Evolutionary conservation across 2,888 invertebrate genomes (phyloP), one percentile per base, ranked within the genome.

Genomic region (Aleiodes leptofemur): DNA sequence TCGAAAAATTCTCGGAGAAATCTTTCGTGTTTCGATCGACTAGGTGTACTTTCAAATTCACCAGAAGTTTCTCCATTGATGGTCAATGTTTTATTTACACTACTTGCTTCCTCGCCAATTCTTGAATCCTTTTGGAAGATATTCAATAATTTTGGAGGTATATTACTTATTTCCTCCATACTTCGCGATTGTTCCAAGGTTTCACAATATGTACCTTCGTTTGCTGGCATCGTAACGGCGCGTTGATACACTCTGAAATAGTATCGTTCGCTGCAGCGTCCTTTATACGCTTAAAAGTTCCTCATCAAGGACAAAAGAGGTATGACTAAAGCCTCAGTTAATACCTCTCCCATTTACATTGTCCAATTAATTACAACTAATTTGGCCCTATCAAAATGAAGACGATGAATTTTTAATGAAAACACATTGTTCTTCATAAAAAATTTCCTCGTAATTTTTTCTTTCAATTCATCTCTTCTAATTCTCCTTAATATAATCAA

Each of bases 1-100:
- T 96, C 94, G 66, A 95, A 91, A 76, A 94, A 93, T 78, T 93
- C 91, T 69, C 93, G 91, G 56, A 96, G 90, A 85, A 96, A 96
- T 64, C 92, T 91, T 86, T 95, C 96, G 87, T 96, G 95, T 56
- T 91, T 90, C 16, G 91, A 90, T 82, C 91, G 91, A 51, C 92
- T 91, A 1, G 95, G 93, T 74, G 94, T 90, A 85, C 94, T 94
- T 16, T 71, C 51, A 56, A 78, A 77, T 13, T 69, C 72, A 31
- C n/a, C 14, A 16, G 50, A 5, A 16, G 48, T 48, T 13, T 59
- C 34, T 9, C 48, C 61, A 0, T 72, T 50, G 16, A 56, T 53
- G 6, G 16, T 50, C 31, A 34, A 43, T 38, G 70, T 48, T n/a
- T n/a, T n/a, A 4, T 69, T 48, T 50, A 73, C 69, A 6, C 3